These are phyloP conservation scores for Momotus momota DNA, from an alignment of 2,797 vertebrate genomes.

Conservation along the genomic window DNA sequence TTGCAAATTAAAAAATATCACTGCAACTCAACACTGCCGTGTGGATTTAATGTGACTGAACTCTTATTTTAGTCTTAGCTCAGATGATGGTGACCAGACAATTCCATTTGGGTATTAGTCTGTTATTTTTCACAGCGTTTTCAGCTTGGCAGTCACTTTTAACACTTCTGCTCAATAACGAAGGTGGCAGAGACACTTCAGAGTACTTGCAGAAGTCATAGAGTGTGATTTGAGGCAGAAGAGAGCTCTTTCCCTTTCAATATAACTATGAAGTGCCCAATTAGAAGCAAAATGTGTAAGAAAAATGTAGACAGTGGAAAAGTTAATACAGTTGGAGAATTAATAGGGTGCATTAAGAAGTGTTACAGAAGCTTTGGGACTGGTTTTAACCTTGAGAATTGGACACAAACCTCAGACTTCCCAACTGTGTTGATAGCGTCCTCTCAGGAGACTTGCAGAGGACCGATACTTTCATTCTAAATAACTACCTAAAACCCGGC, in stretches of 20 bases:
- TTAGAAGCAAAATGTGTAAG: background rate
- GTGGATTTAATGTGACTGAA: background rate
- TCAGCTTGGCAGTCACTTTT: background rate
- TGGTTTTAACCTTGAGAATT: slow-evolving; percentile 11
- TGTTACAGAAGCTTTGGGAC: background rate
- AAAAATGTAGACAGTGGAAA: background rate
- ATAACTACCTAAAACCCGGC: background rate
- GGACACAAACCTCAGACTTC: background rate
- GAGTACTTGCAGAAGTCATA: background rate
- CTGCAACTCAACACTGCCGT: background rate
- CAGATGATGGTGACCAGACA: background rate
- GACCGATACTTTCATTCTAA: background rate
- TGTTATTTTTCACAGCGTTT: background rate
- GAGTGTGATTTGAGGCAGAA: background rate
- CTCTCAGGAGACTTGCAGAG: background rate
- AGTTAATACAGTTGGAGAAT: background rate
- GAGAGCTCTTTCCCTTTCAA: background rate
- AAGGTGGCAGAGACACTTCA: slow-evolving; percentile 1
- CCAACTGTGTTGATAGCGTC: background rate
- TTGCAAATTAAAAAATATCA: background rate
- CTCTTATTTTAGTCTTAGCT: background rate
- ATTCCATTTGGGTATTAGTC: background rate
- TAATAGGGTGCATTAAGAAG: background rate
- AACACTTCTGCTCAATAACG: background rate
- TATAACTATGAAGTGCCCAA: background rate